phyloP scores from a whole-genome alignment of 2,113 vertebrate genomes.

The Pseudorectes ferrugineus region DNA sequence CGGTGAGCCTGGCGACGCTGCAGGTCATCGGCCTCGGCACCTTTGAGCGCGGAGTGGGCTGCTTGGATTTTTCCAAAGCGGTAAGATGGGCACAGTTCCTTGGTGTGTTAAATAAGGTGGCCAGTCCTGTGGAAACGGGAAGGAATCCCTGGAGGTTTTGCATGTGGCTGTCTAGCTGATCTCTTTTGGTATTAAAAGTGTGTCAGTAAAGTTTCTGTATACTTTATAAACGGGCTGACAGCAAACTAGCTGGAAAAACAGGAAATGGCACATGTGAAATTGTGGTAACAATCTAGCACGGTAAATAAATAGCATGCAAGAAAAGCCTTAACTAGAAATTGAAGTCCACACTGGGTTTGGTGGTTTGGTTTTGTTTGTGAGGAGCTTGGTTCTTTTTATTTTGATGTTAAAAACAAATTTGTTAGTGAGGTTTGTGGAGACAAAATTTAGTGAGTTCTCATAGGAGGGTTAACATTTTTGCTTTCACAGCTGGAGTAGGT shows the following conservation, averaged over 20 bases:
- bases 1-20: conserved; percentile 86
- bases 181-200: background rate
- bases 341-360: background rate
- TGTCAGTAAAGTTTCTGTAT: background rate
- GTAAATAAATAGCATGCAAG: background rate
- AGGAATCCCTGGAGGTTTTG: background rate
- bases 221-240: background rate
- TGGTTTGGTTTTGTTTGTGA: background rate
- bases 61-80: conserved; percentile 93
- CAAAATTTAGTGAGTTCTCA: background rate
- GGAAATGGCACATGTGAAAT: background rate
- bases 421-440: background rate
- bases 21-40: conserved; percentile 90
- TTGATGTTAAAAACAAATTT: background rate
- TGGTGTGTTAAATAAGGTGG: background rate
- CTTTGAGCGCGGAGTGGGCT: conserved; percentile 95
- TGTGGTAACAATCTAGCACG: background rate
- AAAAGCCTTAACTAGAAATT: background rate
- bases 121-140: fast-evolving
- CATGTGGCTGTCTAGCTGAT: background rate
- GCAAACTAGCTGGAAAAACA: background rate
- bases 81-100: conserved; percentile 66
- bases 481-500: background rate
- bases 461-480: background rate
- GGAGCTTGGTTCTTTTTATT: background rate